phyloP scores from a whole-genome alignment of 2,888 invertebrate species.

The Drosophila lutescens region DNA sequence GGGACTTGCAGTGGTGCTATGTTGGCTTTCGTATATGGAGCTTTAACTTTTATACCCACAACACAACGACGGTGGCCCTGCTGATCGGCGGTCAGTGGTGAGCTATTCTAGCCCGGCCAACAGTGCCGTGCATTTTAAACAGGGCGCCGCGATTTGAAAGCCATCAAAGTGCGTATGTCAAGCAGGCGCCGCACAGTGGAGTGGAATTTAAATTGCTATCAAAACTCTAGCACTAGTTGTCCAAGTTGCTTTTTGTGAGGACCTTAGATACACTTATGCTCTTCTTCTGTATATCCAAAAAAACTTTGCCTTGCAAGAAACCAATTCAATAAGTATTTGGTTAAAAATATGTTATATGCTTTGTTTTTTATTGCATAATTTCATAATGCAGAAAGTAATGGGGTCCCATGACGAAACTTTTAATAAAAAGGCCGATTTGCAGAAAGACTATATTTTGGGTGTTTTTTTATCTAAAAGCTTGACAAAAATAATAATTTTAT shows the following conservation, averaged over 20 bases:
- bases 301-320: too few relatives aligned
- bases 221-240: conserved; percentile 15
- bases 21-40: conserved; percentile 57
- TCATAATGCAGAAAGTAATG: too few relatives aligned
- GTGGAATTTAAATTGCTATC: conserved; percentile 27
- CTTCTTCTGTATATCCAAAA: background rate
- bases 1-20: conserved; percentile 52
- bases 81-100: conserved; percentile 20
- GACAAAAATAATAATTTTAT: too few relatives aligned
- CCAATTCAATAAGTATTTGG: too few relatives aligned
- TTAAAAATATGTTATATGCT: too few relatives aligned
- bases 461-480: too few relatives aligned
- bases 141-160: conserved; percentile 45
- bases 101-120: conserved; percentile 57
- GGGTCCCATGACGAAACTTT: too few relatives aligned
- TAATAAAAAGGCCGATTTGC: too few relatives aligned
- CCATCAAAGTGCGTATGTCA: conserved; percentile 69
- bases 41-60: conserved; percentile 64
- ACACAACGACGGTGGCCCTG: conserved; percentile 38
- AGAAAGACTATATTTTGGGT: too few relatives aligned
- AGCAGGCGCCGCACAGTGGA: conserved; percentile 67
- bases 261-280: conserved; percentile 1
- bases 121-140: conserved; percentile 68
- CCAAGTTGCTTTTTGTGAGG: conserved; percentile 9
- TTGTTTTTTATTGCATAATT: too few relatives aligned